Base-by-base conservation (phyloP, 2,888 invertebrate species). In the Hemithea aestivaria region DNA sequence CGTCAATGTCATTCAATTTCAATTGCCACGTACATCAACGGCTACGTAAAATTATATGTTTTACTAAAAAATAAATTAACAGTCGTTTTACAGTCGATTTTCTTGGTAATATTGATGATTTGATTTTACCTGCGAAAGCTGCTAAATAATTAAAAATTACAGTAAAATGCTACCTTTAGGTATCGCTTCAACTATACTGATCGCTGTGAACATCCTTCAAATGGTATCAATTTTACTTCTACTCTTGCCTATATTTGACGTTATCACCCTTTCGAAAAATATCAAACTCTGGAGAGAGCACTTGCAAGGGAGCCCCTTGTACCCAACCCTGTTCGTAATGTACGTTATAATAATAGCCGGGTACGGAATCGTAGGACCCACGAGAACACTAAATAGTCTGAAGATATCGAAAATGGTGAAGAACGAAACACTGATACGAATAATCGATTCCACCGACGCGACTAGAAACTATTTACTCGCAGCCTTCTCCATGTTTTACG, bases 391-490 rank as follows among this genome's bases (percentile, higher is more conserved):
- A 20, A 66, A 56, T 34, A 45, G 45, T 12, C 40, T 53, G 7
- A 68, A 51, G 37, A 35, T 46, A 28, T 45, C 47, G 20, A 58
- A 47, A 45, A 7, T 35, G 12, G 20, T 42, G 5, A 54, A 23
- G 8, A 8, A 23, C 2, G 60, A 64, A 46, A 57, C 62, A 51
- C 23, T 81, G n/a, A 44, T 40, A 32, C 61, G 66, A 25, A 55
- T 74, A 20, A 74, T 77, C 25, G 45, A 59, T 33, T 34, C 57
- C 0, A 75, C 70, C 7, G 67, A 74, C 40, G 77, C 83, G 7
- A 64, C 58, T 5, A 68, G 73, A 56, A 75, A 82, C 48, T 76
- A 72, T 41, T 55, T 81, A 10, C 65, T 83, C 1, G 77, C 70
- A 6, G 62, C 58, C 1, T 66, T 82, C 31, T 80, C 81, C 5